Percentiles rank a stretch among this genome's conserved stretches.
Conservation (phyloP, 2,113 vertebrate genomes). For the Anthoscopus minutus region DNA sequence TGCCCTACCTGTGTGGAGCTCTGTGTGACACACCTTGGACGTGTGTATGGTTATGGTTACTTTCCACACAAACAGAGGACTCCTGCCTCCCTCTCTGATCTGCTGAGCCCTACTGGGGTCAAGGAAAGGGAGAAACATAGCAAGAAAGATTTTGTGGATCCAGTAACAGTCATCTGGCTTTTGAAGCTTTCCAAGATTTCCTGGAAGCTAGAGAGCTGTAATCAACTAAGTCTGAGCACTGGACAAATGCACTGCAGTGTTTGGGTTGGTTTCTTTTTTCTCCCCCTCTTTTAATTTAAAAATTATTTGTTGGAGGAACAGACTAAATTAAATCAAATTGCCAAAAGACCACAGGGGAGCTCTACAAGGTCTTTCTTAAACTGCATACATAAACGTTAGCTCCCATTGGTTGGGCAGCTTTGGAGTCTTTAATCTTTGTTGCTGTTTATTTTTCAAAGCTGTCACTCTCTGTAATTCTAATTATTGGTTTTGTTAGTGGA, state of each 20-base stretch:
- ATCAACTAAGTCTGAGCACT: background rate
- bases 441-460: conserved; percentile 63
- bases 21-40: background rate
- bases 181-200: conserved; percentile 1
- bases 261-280: background rate
- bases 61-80: background rate
- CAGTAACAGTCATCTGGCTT: background rate
- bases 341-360: conserved; percentile 29
- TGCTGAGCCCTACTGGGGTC: background rate
- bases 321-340: conserved; percentile 55
- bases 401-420: conserved; percentile 1
- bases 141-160: background rate
- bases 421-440: conserved; percentile 42
- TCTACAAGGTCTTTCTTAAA: conserved; percentile 12
- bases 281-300: conserved; percentile 34
- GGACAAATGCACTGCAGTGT: background rate
- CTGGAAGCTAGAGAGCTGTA: background rate
- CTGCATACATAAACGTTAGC: conserved; percentile 7
- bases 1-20: background rate
- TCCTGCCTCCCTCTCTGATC: background rate
- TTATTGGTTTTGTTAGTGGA: conserved; percentile 43
- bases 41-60: background rate
- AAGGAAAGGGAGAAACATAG: background rate
- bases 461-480: conserved; percentile 40
- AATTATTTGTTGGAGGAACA: conserved; percentile 46